A percentile compares a stretch with the other conserved stretches of the same genome.
Conservation (phyloP, 2,113 vertebrate species). For the Glareola pratincola region DNA sequence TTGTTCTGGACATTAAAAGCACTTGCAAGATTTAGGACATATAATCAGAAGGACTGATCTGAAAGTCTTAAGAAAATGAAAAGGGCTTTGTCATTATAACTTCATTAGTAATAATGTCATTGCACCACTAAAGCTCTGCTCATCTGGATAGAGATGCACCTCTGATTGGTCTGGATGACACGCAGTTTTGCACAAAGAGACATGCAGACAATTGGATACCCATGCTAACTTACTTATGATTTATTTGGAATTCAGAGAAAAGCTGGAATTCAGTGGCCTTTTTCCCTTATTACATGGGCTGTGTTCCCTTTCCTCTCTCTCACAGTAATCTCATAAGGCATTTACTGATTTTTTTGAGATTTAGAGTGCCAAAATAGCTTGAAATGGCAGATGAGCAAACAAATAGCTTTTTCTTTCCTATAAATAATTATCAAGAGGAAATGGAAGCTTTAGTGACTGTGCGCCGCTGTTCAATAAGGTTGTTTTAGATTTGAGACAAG, state of each 20-base stretch:
- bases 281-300: neutral
- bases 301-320: neutral
- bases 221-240: neutral
- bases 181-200: neutral
- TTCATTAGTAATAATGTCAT: conserved; percentile 25
- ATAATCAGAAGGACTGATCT: conserved; percentile 3
- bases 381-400: neutral
- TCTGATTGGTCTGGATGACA: neutral
- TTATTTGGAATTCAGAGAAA: neutral
- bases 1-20: neutral
- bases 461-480: neutral
- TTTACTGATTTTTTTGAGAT: neutral
- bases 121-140: neutral
- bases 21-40: neutral
- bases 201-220: neutral
- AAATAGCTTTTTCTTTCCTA: neutral
- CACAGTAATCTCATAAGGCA: neutral
- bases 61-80: conserved; percentile 19
- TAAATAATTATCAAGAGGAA: neutral
- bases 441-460: neutral
- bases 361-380: neutral
- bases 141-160: neutral
- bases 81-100: neutral
- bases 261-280: neutral
- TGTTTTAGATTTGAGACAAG: neutral